phyloP scores from a whole-genome alignment of 2,797 vertebrate species.

The Adelosebastes latens region DNA sequence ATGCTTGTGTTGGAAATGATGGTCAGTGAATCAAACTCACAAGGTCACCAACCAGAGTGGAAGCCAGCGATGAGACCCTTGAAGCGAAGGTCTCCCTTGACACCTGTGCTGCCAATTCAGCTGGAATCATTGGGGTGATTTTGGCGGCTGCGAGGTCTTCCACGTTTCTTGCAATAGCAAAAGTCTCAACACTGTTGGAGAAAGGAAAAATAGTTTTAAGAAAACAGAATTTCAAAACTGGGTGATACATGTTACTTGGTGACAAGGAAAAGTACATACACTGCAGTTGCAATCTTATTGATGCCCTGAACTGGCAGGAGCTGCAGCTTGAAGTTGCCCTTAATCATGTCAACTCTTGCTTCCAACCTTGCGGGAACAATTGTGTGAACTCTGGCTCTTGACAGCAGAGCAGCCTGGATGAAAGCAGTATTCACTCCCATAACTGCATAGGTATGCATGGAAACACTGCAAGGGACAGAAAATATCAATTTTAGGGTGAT shows the following conservation, averaged over 20 bases:
- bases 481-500: not conserved
- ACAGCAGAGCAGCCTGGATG: slow-evolving; percentile 83
- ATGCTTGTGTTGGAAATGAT: slow-evolving; percentile 3
- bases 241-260: not conserved
- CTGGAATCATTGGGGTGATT: slow-evolving; percentile 81
- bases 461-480: slow-evolving; percentile 74
- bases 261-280: slow-evolving; percentile 66
- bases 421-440: slow-evolving; percentile 85
- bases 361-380: slow-evolving; percentile 77
- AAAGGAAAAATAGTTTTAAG: not conserved
- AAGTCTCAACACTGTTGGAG: slow-evolving; percentile 81
- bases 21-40: slow-evolving; percentile 68
- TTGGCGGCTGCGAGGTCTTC: slow-evolving; percentile 81
- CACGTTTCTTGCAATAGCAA: slow-evolving; percentile 85
- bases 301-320: slow-evolving; percentile 76
- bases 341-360: slow-evolving; percentile 75
- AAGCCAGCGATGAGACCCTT: slow-evolving; percentile 42
- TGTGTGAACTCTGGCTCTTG: slow-evolving; percentile 72
- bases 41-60: slow-evolving; percentile 51
- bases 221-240: not conserved
- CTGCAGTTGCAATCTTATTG: slow-evolving; percentile 72
- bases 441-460: slow-evolving; percentile 82
- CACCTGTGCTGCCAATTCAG: slow-evolving; percentile 1
- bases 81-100: slow-evolving; percentile 48
- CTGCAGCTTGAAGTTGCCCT: slow-evolving; percentile 84